Evolutionary conservation across 2,113 vertebrate genomes (phyloP), one percentile per base, ranked within the genome.

Genomic region (Erpornis zantholeuca): DNA sequence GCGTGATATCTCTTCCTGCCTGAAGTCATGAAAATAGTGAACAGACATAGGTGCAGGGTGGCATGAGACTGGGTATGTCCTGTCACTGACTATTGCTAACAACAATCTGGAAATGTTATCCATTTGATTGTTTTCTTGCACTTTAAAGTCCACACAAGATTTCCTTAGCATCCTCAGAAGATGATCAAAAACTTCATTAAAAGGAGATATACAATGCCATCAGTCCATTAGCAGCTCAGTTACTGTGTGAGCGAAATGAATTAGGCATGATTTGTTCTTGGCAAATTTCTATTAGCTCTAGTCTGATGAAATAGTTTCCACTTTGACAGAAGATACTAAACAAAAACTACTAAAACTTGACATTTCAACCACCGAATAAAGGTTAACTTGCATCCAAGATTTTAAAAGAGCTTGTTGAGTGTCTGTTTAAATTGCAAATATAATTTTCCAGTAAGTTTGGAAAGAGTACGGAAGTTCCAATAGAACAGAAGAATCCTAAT

Each of bases 301-400:
- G 29, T 63, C 68, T 93, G 86, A 63, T 70, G 71, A 92, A 95
- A 97, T 80, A 95, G 14, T 90, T 96, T 97, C 96, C 88, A 88
- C 27, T 95, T 92, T 64, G 60, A 84, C 64, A 68, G 77, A 94
- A 78, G 64, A 82, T 44, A 64, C 68, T 77, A 57, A 94, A 92
- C 88, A 95, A 96, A 93, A 92, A 54, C 63, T 80, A 73, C 76
- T 90, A 90, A 94, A 94, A 90, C 45, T 92, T 96, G 92, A 95
- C 88, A 92, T 96, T 97, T 97, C 63, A 80, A 77, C 31, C 11
- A 90, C n/a, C 80, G 85, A 93, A 87, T 85, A 93, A 90, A 95
- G 59, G 59, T 90, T 90, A 90, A 69, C 25, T 90, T 80, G 23
- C 29, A 88, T 90, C 82, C 71, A 95, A 88, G 82, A 72, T 65